A percentile compares a stretch with the other conserved stretches of the same genome.
Evolutionary conservation across 2,888 invertebrate species (phyloP).

Genomic region (Eristalis arbustorum): DNA sequence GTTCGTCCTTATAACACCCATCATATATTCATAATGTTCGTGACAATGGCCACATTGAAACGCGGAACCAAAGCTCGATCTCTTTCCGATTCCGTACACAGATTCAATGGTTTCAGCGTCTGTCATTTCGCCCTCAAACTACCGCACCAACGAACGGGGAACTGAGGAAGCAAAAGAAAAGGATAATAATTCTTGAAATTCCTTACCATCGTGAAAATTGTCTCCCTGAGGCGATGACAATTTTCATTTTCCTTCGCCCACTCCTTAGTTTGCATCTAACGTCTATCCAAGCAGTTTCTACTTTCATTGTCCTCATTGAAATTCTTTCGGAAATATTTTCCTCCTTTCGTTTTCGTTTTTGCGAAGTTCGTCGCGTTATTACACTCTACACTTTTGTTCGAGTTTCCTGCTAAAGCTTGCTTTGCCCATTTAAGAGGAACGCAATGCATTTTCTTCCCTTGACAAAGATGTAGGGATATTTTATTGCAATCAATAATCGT

Average conservation of each 20-base stretch:
- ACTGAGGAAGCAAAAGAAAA: not conserved
- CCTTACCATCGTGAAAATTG: conserved; percentile 39
- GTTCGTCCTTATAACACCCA: not conserved
- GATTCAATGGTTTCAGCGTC: not conserved
- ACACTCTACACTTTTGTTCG: not conserved
- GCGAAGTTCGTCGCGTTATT: not conserved
- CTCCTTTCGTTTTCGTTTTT: conserved; percentile 49
- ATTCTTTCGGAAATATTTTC: conserved; percentile 37
- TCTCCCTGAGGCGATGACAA: conserved; percentile 54
- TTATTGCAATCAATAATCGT: conserved; percentile 33
- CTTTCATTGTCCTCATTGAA: conserved; percentile 45
- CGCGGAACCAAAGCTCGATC: not conserved
- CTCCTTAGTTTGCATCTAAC: conserved; percentile 4
- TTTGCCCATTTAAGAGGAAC: conserved; percentile 38
- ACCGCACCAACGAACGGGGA: not conserved
- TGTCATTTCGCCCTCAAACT: conserved; percentile 17
- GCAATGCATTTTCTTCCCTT: conserved; percentile 25
- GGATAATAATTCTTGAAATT: conserved; percentile 47
- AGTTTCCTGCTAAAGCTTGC: not conserved
- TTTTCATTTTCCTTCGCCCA: conserved; percentile 32
- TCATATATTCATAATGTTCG: not conserved
- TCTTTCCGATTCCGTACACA: not conserved
- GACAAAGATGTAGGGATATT: not conserved
- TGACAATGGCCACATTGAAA: not conserved
- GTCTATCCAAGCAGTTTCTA: not conserved